Base-by-base conservation (phyloP, 2,888 invertebrate genomes). In the Polydrusus cervinus region DNA sequence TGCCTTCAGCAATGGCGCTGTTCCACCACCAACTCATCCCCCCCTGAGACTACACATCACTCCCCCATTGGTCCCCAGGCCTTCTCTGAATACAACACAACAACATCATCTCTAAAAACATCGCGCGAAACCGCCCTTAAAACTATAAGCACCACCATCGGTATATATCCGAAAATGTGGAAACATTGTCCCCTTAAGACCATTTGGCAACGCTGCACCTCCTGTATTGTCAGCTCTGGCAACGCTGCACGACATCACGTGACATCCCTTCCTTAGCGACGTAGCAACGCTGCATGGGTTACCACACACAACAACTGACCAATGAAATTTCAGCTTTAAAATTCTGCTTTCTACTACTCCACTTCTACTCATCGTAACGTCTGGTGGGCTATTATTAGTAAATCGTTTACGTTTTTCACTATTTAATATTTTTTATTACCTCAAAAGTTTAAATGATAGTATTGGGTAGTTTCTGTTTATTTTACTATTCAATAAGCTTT, bases 1-100 rank as follows among this genome's bases (percentile, higher is more conserved):
- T 84, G 83, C 83, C 83, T 82, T 83, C 83, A 81, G 82, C 83
- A 83, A 83, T 84, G 84, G 85, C 83, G 82, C 83, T 83, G 77
- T 71, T 73, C 75, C 62, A 74, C 67, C 66, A 51, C 61, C 67
- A 68, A 66, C 75, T 67, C 74, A 81, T 82, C 84, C 84, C 78
- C 85, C 85, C 83, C 85, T 86, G 71, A 80, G 80, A 83, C 85
- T 84, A 82, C 83, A 85, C 84, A 83, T 83, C 79, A 82, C 83
- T 81, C 79, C 76, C 76, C 68, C 66, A 65, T 43, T 57, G 68
- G 78, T 81, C 79, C 77, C 80, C 78, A 80, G 79, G 79, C 80
- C 78, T 80, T 78, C 71, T 78, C 79, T 71, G 82, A 74, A 74
- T 62, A 81, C 83, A 82, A 85, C 85, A 86, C 85, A 84, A 84